phyloP scores from a whole-genome alignment of 2,888 invertebrate species.

The Syrista parreyssii region DNA sequence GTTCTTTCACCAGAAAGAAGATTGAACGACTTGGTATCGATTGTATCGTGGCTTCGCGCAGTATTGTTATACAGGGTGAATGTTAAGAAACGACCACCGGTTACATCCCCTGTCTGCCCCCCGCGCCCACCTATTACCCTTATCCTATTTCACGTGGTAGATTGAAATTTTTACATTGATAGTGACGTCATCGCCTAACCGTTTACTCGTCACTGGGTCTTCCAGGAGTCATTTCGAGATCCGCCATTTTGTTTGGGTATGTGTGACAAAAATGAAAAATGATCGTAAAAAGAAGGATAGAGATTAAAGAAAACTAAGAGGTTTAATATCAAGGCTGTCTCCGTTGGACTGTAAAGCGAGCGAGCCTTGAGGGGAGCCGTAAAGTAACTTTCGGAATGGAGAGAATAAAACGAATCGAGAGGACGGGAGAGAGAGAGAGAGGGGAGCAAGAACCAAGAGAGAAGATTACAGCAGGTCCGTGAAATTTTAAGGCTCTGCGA shows the following conservation, averaged over 20 bases:
- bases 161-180: slow-evolving; percentile 48
- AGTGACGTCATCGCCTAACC: slow-evolving; percentile 14
- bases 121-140: neutral
- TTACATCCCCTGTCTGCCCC: slow-evolving; percentile 2
- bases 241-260: too few species aligned
- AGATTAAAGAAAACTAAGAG: too few species aligned
- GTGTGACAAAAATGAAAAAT: too few species aligned
- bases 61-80: slow-evolving; percentile 28
- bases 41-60: slow-evolving; percentile 24
- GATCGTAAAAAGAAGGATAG: too few species aligned
- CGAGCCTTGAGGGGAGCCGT: too few species aligned
- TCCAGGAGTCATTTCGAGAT: too few species aligned
- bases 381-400: neutral
- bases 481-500: slow-evolving; percentile 1
- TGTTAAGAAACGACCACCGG: slow-evolving; percentile 20
- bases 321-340: too few species aligned
- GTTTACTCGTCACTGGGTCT: too few species aligned
- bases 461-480: neutral
- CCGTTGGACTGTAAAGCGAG: too few species aligned
- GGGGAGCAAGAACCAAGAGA: neutral
- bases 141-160: slow-evolving; percentile 33
- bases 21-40: slow-evolving; percentile 44
- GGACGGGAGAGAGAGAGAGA: neutral
- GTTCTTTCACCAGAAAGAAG: slow-evolving; percentile 29
- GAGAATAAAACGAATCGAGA: neutral